Percentiles rank a stretch among this genome's conserved stretches.
Conservation (phyloP, 2,888 invertebrate species). For the Microctonus brassicae region DNA sequence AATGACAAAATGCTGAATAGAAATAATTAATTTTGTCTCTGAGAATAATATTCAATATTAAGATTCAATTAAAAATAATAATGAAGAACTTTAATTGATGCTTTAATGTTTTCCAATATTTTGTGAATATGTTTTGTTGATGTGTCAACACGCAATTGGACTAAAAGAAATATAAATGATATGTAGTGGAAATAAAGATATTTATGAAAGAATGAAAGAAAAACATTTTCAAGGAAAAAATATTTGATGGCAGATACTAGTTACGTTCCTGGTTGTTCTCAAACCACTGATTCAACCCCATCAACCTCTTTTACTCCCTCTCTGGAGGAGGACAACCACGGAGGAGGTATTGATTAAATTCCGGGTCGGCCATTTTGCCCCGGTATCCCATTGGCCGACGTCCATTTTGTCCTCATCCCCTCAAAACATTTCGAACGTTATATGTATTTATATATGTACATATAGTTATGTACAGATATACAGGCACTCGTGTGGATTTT, state of each 20-base stretch:
- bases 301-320: slow-evolving; percentile 48
- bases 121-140: not conserved
- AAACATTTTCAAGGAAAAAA: slow-evolving; percentile 14
- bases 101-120: too few relatives aligned
- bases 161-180: not conserved
- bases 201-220: slow-evolving; percentile 11
- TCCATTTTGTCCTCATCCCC: slow-evolving; percentile 66
- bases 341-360: slow-evolving; percentile 68
- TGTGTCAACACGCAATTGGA: not conserved
- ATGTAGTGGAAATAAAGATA: not conserved
- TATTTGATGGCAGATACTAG: slow-evolving; percentile 68
- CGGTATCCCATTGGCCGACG: slow-evolving; percentile 62
- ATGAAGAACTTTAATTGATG: not conserved
- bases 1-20: too few relatives aligned
- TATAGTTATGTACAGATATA: slow-evolving; percentile 3
- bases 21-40: not conserved
- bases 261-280: slow-evolving; percentile 61
- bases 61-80: not conserved
- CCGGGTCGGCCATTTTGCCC: slow-evolving; percentile 66
- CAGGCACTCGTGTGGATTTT: too few relatives aligned
- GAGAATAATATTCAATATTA: not conserved
- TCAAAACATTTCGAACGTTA: slow-evolving; percentile 37
- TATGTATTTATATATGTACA: not conserved
- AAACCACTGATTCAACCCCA: slow-evolving; percentile 50
- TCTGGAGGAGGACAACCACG: slow-evolving; percentile 54